Evolutionary conservation across 2,888 invertebrate species (phyloP).

Genomic region (Agrochola lota): DNA sequence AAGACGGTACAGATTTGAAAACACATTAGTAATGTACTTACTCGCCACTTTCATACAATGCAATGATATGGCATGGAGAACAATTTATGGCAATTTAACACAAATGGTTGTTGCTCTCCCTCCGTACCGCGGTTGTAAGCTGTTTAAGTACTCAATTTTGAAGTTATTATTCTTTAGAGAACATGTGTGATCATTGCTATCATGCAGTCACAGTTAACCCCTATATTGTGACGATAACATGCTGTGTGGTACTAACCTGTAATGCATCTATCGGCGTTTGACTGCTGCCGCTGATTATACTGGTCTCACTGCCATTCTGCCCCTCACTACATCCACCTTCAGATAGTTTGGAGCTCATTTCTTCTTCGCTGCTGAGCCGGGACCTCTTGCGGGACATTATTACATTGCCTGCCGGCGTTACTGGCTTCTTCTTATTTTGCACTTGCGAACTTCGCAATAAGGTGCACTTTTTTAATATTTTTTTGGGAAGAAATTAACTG

Average conservation of each 20-base stretch:
- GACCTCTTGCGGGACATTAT: conserved; percentile 88
- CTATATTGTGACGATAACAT: not conserved
- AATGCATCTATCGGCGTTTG: conserved; percentile 68
- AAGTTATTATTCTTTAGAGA: not conserved
- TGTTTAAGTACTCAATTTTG: not conserved
- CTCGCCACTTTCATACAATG: conserved; percentile 27
- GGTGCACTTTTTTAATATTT: conserved; percentile 27
- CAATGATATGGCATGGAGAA: conserved; percentile 29
- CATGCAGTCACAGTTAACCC: not conserved
- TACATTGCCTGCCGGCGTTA: conserved; percentile 74
- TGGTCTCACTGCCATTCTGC: conserved; percentile 81
- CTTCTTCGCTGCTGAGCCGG: conserved; percentile 77
- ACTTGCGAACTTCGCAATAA: conserved; percentile 28
- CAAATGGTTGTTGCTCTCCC: not conserved
- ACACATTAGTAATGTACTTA: conserved; percentile 1
- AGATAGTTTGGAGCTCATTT: conserved; percentile 81
- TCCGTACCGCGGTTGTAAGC: conserved; percentile 6
- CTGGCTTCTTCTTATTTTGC: conserved; percentile 25
- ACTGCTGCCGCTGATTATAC: conserved; percentile 75
- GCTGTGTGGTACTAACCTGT: conserved; percentile 73
- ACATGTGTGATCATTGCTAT: not conserved
- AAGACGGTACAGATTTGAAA: conserved; percentile 31
- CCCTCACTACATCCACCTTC: conserved; percentile 76
- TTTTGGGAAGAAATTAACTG: conserved; percentile 28
- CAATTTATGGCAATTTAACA: conserved; percentile 46